Evolutionary conservation across 2,113 vertebrate genomes (phyloP), one percentile per base, ranked within the genome.

Genomic region (Scophthalmus maximus): DNA sequence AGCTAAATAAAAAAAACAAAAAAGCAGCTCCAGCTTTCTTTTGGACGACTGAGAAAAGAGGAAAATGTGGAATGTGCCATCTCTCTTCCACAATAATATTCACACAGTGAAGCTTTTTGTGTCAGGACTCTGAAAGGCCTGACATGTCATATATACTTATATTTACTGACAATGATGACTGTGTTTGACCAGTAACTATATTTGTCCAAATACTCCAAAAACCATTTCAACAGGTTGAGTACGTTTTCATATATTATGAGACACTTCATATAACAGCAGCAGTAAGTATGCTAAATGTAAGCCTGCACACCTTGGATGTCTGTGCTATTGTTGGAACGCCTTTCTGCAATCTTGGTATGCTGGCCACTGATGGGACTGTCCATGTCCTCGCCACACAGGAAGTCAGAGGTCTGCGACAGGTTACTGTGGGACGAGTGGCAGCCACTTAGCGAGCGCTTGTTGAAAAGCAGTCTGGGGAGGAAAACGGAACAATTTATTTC

Each of bases 261-360:
- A 58, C 20, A 4, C 11, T 17, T 11, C 0, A 30, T 23, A 23
- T 22, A 25, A 49, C 2, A 50, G 46, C 20, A 63, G 3, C 15
- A 38, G 9, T 1, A 25, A 4, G 4, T n/a, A 26, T 4, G 32
- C 15, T n/a, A 14, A 32, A 49, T 34, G 38, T 29, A 7, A 26
- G 11, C 8, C 1, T 49, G 18, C 14, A 17, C 94, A 98, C 97
- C 96, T 93, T 96, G 95, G 50, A 95, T 87, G 84, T 98, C 97
- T 4, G 90, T 88, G 89, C 81, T 95, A 78, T 94, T 95, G 59
- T 95, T 95, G 49, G 94, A 97, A 23, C 94, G 93, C 70, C 95
- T 94, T 64, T 98, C 96, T 47, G 93, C 92, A 1, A 95, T 94
- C 81, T 94, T 98, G 66, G 87, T 82, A 1, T 94, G 93, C 9